A percentile compares a stretch with the other conserved stretches of the same genome.
These are phyloP conservation scores for Nudaria mundana DNA, from an alignment of 2,888 invertebrate genomes.

Conservation along the genomic window DNA sequence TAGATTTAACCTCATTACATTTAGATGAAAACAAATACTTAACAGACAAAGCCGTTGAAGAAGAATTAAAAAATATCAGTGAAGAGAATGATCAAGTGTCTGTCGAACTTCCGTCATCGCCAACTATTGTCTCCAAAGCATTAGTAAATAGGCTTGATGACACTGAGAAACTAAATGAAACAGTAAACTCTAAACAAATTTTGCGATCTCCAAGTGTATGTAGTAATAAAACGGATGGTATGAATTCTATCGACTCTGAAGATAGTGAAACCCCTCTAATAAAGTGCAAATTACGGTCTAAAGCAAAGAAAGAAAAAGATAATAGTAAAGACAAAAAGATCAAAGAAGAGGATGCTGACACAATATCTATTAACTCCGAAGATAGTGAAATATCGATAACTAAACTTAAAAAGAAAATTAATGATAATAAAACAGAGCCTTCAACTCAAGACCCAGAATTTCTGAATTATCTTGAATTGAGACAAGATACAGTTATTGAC, in stretches of 20 bases:
- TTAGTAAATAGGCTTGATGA: background rate
- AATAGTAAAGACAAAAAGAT: slow-evolving; percentile 19
- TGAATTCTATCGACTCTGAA: slow-evolving; percentile 34
- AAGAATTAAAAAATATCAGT: background rate
- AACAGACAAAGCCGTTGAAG: background rate
- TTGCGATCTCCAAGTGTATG: slow-evolving; percentile 3
- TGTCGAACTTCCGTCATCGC: background rate
- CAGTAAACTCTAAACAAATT: slow-evolving; percentile 10
- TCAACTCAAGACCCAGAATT: slow-evolving; percentile 63
- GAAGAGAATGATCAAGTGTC: background rate
- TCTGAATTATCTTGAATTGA: slow-evolving; percentile 70
- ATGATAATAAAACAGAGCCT: slow-evolving; percentile 28
- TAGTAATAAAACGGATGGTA: slow-evolving; percentile 24
- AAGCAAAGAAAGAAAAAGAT: slow-evolving; percentile 20
- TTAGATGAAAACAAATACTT: background rate
- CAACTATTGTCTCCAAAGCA: background rate
- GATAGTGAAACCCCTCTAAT: slow-evolving; percentile 33
- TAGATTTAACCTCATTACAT: too few species aligned
- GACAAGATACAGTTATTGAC: slow-evolving; percentile 70
- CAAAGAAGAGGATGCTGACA: slow-evolving; percentile 38
- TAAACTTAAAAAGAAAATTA: slow-evolving; percentile 38
- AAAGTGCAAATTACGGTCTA: slow-evolving; percentile 29
- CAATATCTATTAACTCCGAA: slow-evolving; percentile 34
- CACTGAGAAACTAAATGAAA: background rate
- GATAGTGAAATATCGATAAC: slow-evolving; percentile 41